Percentiles rank a stretch among this genome's conserved stretches.
These are phyloP conservation scores for Campopleginae sp. DNA, from an alignment of 2,888 invertebrate genomes.

Conservation along the genomic window DNA sequence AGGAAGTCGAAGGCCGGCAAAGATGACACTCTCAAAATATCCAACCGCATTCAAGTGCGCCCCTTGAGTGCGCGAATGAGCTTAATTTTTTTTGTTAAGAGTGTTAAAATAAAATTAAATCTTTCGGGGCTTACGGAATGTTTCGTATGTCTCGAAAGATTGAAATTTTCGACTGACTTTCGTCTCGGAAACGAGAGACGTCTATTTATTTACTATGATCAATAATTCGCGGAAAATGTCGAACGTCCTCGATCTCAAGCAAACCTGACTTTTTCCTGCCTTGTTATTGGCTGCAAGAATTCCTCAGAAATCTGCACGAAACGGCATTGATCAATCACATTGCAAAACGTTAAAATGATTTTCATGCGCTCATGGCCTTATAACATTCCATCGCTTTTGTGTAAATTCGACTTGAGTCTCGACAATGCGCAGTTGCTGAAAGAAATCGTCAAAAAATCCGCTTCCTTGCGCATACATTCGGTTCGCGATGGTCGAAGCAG, in stretches of 20 bases:
- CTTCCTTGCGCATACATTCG: constrained; percentile 26
- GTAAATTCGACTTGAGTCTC: background rate
- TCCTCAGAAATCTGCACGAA: background rate
- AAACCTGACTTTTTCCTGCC: constrained; percentile 1
- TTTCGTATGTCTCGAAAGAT: background rate
- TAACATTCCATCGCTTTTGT: background rate
- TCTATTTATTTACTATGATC: constrained; percentile 66
- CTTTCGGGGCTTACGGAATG: background rate
- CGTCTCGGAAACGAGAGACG: background rate
- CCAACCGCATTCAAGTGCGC: constrained; percentile 68
- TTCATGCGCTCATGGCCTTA: background rate
- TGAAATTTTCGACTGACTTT: constrained; percentile 1
- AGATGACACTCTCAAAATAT: constrained; percentile 69
- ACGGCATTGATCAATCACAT: constrained; percentile 7
- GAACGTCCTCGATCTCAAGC: constrained; percentile 25
- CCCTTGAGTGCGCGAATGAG: constrained; percentile 57
- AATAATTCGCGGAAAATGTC: constrained; percentile 56
- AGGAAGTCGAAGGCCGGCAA: constrained; percentile 83
- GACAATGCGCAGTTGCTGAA: background rate
- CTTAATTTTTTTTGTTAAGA: constrained; percentile 5
- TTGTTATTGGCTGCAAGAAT: constrained; percentile 24
- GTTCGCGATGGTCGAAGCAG: constrained; percentile 64
- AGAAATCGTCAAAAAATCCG: background rate
- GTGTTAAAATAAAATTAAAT: constrained; percentile 12
- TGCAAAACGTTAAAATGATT: background rate